phyloP scores from a whole-genome alignment of 2,797 vertebrate species.

The Crenuchus spilurus region DNA sequence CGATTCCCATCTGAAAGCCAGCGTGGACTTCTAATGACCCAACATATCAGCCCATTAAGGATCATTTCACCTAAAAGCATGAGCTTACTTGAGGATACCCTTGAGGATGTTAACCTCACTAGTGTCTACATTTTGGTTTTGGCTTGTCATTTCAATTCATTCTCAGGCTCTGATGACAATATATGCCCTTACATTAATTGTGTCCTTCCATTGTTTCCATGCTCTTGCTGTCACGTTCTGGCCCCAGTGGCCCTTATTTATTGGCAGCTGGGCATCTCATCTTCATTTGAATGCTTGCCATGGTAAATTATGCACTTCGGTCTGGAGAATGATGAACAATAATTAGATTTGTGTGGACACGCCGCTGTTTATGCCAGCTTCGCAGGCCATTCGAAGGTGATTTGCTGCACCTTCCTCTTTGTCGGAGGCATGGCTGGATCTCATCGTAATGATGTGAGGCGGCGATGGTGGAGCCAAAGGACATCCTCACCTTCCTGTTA shows the following conservation, averaged over 20 bases:
- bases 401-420: conserved; percentile 21
- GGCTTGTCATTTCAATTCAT: conserved; percentile 7
- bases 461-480: conserved; percentile 27
- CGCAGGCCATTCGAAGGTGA: conserved; percentile 25
- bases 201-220: background rate
- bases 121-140: background rate
- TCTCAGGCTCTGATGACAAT: background rate
- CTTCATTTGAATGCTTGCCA: conserved; percentile 35
- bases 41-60: background rate
- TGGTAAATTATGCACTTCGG: conserved; percentile 33
- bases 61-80: background rate
- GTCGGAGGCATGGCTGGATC: conserved; percentile 11
- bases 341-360: conserved; percentile 41
- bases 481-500: conserved; percentile 50
- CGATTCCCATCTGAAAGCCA: background rate
- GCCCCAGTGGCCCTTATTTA: conserved; percentile 13
- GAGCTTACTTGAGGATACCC: background rate
- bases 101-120: background rate
- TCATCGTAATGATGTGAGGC: conserved; percentile 28
- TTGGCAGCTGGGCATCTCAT: conserved; percentile 20
- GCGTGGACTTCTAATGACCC: background rate
- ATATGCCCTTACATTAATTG: background rate
- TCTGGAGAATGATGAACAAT: conserved; percentile 33
- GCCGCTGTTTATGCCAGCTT: conserved; percentile 35
- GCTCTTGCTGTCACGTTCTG: background rate